Evolutionary conservation across 2,113 vertebrate genomes (phyloP), one percentile per base, ranked within the genome.

Genomic region (Chloropsis hardwickii): DNA sequence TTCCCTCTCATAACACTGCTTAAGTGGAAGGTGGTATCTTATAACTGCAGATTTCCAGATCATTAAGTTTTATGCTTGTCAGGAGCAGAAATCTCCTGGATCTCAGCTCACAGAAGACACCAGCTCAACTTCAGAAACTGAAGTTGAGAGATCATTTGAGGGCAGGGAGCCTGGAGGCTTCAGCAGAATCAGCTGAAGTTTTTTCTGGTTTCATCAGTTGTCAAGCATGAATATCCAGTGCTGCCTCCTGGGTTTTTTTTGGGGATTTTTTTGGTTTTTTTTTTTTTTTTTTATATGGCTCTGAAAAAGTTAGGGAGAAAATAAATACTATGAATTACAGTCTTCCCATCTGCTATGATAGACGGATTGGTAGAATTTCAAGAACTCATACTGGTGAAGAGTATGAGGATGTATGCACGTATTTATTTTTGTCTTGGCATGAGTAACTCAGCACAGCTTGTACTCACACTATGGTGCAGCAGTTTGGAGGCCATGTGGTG

Each of bases 311-410:
- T 80, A 92, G 21, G 78, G 90, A 71, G 86, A 95, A 95, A 96
- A 92, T 86, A 93, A 94, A 92, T 88, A 62, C 79, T 85, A 57
- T 53, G 67, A 86, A 81, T 86, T 95, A 53, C 74, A 88, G 76
- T 86, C 76, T 95, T 93, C 82, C 86, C 88, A 93, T 94, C 94
- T 94, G 92, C 94, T 94, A 58, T 92, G 92, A 54, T 80, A 93
- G 96, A 91, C 93, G 61, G 86, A 88, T 88, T 53, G 90, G 81
- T 92, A 92, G 85, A 35, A 67, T 95, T 90, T 94, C 81, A 92
- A 84, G 64, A 91, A 42, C 69, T 92, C 48, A 3, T 88, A 19
- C 62, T 91, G 72, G 81, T 88, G 73, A 89, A 84, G 73, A 81
- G 77, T 86, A 58, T 74, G 71, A 62, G 78, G 67, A 62, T 91